These are phyloP conservation scores for cat (Felis catus) DNA, from an alignment of 2,113 vertebrate genomes.

Conservation along the genomic window DNA sequence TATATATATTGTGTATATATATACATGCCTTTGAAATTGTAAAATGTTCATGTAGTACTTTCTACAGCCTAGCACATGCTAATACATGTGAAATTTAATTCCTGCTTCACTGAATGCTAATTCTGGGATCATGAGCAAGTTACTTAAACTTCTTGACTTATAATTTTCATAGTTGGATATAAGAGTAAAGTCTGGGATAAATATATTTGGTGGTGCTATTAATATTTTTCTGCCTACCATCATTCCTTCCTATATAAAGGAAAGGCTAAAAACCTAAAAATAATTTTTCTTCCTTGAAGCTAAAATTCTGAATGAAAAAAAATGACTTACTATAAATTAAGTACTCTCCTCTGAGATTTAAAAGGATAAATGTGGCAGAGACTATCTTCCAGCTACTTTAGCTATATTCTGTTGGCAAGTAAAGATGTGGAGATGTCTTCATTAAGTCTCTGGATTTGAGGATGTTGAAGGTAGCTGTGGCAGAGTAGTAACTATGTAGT, in stretches of 20 bases:
- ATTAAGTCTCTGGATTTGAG: neutral
- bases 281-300: neutral
- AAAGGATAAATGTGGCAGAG: neutral
- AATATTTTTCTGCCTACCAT: neutral
- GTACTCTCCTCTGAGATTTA: neutral
- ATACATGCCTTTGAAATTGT: neutral
- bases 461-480: neutral
- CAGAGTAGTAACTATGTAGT: neutral
- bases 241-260: neutral
- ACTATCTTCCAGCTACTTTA: neutral
- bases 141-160: neutral
- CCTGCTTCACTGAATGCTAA: neutral
- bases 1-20: no score
- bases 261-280: neutral
- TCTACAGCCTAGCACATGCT: neutral
- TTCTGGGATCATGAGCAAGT: neutral
- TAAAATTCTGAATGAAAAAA: neutral
- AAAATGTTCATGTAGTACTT: neutral
- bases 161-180: no score
- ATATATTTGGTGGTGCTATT: neutral
- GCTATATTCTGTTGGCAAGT: neutral
- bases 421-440: neutral
- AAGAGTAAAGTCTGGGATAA: neutral
- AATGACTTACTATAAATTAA: neutral
- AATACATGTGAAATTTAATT: neutral